Conservation (phyloP, 1,140 invertebrate species). For the Drosophila mauritiana region DNA sequence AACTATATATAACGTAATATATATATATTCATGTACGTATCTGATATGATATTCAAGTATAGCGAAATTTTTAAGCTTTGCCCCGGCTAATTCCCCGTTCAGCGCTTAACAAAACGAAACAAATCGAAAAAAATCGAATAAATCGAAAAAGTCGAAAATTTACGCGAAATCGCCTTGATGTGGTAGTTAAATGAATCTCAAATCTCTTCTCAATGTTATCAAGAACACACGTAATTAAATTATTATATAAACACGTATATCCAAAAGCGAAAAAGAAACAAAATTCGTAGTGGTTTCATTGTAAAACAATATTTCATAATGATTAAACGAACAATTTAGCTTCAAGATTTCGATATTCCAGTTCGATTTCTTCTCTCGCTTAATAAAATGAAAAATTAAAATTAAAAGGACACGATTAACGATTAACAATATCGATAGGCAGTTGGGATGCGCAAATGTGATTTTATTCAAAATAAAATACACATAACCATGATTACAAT, state of each 20-base stretch:
- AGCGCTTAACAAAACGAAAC: conserved; percentile 49
- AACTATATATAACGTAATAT: conserved; percentile 37
- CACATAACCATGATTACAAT: conserved; percentile 74
- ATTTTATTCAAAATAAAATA: conserved; percentile 85
- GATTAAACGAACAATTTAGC: conserved; percentile 55
- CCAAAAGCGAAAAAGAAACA: conserved; percentile 49
- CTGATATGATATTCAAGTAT: conserved; percentile 63
- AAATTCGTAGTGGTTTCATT: conserved; percentile 83
- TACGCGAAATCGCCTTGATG: conserved; percentile 70
- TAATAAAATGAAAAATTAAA: conserved; percentile 11
- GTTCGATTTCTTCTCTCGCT: conserved; percentile 48
- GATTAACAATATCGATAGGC: conserved; percentile 35
- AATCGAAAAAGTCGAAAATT: conserved; percentile 35
- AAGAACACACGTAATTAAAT: conserved; percentile 56
- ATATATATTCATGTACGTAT: conserved; percentile 32
- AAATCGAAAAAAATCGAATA: neutral
- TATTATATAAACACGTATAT: conserved; percentile 44
- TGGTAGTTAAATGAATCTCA: conserved; percentile 84
- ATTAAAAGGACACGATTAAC: conserved; percentile 24
- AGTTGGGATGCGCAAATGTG: conserved; percentile 79
- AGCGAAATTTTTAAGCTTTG: conserved; percentile 80
- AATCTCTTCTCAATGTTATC: conserved; percentile 81
- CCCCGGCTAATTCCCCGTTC: conserved; percentile 46
- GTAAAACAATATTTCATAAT: conserved; percentile 80
- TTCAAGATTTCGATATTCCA: conserved; percentile 48